Evolutionary conservation across 2,888 invertebrate genomes (phyloP), one percentile per base, ranked within the genome.

Genomic region (Parnassius glacialis): DNA sequence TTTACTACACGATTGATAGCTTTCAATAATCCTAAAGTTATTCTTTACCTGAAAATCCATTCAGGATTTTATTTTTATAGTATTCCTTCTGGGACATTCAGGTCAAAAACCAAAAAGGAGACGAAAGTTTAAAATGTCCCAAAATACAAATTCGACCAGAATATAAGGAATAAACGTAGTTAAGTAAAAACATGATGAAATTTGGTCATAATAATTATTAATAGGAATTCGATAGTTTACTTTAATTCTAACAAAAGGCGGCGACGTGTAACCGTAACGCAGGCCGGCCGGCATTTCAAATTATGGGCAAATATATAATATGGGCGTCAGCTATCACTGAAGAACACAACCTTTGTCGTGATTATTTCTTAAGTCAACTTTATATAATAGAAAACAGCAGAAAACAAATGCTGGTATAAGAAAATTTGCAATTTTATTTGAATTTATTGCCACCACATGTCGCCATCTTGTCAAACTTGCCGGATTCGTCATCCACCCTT

Each of bases 381-480:
- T 11, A 10, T 11, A 10, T 50, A 52, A 43, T 13, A 34, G 9
- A 56, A 59, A 54, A 48, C 51, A 60, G 47, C 45, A 41, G 13
- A 52, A 41, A 10, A 47, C 3, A 58, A 43, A n/a, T 48, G 42
- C 16, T 10, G 54, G 34, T 16, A 59, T 50, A 54, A 56, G 52
- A 48, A 70, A 69, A 65, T 69, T 62, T 65, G 66, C 63, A 67
- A 73, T 79, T 83, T 78, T 72, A 76, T 82, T 74, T 67, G 78
- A 83, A 81, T 76, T 72, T 74, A 70, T 74, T 80, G 76, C 79
- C 75, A 87, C 87, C 90, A 88, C 91, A 90, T 91, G 91, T 91
- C 91, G 91, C 91, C 91, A 91, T 91, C 85, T 91, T 91, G 91
- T 90, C 87, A 90, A 81, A 85, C 83, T 87, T 78, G 84, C 86